Percentiles rank a stretch among this genome's conserved stretches.
Conservation (phyloP, 2,113 vertebrate species). For the Quiscalus mexicanus region DNA sequence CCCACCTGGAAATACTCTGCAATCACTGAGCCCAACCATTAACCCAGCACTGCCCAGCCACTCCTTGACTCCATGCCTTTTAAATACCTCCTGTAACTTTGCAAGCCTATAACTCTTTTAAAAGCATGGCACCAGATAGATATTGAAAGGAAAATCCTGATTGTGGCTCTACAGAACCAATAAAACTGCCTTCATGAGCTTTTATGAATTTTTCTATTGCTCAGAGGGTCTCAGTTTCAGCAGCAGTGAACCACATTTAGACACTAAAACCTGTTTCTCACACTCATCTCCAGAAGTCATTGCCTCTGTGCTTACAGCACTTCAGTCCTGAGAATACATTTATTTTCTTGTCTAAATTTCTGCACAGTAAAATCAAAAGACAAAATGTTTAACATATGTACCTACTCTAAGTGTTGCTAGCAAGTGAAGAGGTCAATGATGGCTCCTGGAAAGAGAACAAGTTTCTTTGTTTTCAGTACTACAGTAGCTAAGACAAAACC, state of each 20-base stretch:
- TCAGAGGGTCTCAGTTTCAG: background rate
- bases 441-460: background rate
- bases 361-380: background rate
- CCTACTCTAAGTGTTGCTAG: background rate
- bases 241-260: background rate
- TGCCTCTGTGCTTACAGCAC: background rate
- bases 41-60: background rate
- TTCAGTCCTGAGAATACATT: background rate
- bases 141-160: constrained; percentile 41
- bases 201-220: constrained; percentile 16
- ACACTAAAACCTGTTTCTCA: background rate
- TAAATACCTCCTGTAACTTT: background rate
- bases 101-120: constrained; percentile 8
- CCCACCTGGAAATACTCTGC: background rate
- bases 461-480: background rate
- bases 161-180: background rate
- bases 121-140: background rate
- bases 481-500: background rate
- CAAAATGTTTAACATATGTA: background rate
- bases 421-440: background rate
- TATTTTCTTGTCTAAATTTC: background rate
- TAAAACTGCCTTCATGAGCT: constrained; percentile 29
- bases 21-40: background rate
- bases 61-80: background rate
- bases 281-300: background rate